These are phyloP conservation scores for Limonius californicus DNA, from an alignment of 1,140 invertebrate species.

Conservation along the genomic window DNA sequence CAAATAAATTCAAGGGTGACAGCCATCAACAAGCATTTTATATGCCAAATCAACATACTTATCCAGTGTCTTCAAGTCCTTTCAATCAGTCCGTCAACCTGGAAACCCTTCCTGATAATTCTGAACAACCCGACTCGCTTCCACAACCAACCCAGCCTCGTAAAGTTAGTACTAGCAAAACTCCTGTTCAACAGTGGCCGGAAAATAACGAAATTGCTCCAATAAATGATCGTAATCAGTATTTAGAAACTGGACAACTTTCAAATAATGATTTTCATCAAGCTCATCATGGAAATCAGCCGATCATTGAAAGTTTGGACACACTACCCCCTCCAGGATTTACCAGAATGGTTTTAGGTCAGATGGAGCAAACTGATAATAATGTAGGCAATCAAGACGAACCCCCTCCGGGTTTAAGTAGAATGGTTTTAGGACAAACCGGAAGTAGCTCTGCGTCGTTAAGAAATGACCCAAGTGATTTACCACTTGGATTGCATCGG, in stretches of 20 bases:
- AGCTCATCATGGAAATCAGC: slow-evolving; percentile 15
- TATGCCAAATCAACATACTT: slow-evolving; percentile 19
- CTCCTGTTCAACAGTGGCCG: slow-evolving; percentile 32
- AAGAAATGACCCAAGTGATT: slow-evolving; percentile 38
- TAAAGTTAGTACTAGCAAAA: slow-evolving; percentile 2
- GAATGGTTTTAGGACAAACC: slow-evolving; percentile 47
- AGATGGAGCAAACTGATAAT: slow-evolving; percentile 54
- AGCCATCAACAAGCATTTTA: slow-evolving; percentile 21
- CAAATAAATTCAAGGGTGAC: slow-evolving; percentile 35
- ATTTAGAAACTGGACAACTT: slow-evolving; percentile 67
- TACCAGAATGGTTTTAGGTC: slow-evolving; percentile 60
- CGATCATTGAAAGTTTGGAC: slow-evolving; percentile 43
- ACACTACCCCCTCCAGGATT: slow-evolving; percentile 56
- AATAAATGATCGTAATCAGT: slow-evolving; percentile 65
- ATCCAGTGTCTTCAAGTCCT: slow-evolving; percentile 27
- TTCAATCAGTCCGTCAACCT: slow-evolving; percentile 50
- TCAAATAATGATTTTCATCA: slow-evolving; percentile 47
- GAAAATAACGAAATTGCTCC: slow-evolving; percentile 60
- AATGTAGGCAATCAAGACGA: slow-evolving; percentile 29
- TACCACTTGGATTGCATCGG: slow-evolving; percentile 53
- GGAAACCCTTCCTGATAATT: slow-evolving; percentile 61
- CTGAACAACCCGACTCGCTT: slow-evolving; percentile 55
- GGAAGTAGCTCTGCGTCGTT: slow-evolving; percentile 7
- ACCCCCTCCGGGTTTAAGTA: slow-evolving; percentile 46
- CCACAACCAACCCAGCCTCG: not conserved